Conservation (phyloP, 2,888 invertebrate genomes). For the Prenolepis imparis region DNA sequence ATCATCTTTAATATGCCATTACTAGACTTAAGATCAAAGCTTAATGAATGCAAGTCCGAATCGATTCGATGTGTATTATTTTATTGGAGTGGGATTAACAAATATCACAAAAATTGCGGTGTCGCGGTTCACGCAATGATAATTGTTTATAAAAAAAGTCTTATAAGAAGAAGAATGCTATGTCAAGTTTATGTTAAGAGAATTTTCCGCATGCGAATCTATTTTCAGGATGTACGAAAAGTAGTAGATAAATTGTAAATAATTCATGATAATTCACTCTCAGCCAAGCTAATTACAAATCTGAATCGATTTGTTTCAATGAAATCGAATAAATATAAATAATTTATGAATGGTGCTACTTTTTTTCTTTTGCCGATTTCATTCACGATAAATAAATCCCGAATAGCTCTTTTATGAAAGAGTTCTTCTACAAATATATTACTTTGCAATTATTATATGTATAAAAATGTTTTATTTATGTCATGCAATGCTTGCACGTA, state of each 20-base stretch:
- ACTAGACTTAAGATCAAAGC: not conserved
- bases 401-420: not conserved
- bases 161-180: not conserved
- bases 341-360: too few species aligned
- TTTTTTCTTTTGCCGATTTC: not conserved
- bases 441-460: constrained; percentile 1
- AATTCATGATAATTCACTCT: constrained; percentile 11
- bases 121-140: not conserved
- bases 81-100: not conserved
- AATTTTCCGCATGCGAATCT: not conserved
- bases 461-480: not conserved
- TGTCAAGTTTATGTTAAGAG: too few species aligned
- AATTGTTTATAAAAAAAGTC: not conserved
- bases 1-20: not conserved
- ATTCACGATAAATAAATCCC: not conserved
- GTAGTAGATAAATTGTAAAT: not conserved
- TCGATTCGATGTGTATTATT: not conserved
- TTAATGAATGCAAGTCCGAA: not conserved
- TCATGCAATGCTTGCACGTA: not conserved
- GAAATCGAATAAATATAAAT: not conserved
- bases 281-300: not conserved
- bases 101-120: not conserved
- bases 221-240: constrained; percentile 3
- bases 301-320: not conserved
- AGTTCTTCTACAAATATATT: not conserved